phyloP scores from a whole-genome alignment of 2,888 invertebrate species.

The Sphecodes monilicornis region DNA sequence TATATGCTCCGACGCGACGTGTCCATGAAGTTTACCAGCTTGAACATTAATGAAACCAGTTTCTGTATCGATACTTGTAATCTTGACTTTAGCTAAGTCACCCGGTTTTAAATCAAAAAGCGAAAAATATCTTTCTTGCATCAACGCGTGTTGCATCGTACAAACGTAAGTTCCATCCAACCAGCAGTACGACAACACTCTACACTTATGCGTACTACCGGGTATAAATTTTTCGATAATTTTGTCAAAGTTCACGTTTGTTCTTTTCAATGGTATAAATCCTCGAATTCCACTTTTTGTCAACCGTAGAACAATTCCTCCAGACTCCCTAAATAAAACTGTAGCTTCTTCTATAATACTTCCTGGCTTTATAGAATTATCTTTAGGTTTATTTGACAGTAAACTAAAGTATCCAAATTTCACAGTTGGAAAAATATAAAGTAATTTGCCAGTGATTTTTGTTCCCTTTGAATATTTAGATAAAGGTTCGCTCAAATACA shows the following conservation, averaged over 20 bases:
- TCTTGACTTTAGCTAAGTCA: constrained; percentile 71
- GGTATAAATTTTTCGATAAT: constrained; percentile 83
- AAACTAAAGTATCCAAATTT: constrained; percentile 89
- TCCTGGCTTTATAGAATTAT: constrained; percentile 85
- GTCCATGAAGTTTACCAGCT: constrained; percentile 71
- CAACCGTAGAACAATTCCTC: constrained; percentile 82
- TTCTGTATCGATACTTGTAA: constrained; percentile 69
- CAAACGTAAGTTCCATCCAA: constrained; percentile 89
- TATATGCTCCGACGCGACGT: constrained; percentile 74
- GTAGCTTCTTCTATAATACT: constrained; percentile 87
- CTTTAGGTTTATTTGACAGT: constrained; percentile 71
- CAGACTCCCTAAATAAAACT: constrained; percentile 84
- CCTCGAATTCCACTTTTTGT: constrained; percentile 74
- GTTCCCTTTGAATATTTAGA: constrained; percentile 70
- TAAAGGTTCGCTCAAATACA: constrained; percentile 74
- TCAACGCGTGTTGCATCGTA: constrained; percentile 86
- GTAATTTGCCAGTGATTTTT: constrained; percentile 81
- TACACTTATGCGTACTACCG: constrained; percentile 85
- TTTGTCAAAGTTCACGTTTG: constrained; percentile 80
- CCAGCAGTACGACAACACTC: constrained; percentile 88
- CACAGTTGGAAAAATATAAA: constrained; percentile 89
- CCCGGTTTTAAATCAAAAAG: constrained; percentile 74
- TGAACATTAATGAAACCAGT: constrained; percentile 75
- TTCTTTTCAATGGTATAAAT: constrained; percentile 77
- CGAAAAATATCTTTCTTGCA: constrained; percentile 87